Base-by-base conservation (phyloP, 1,140 invertebrate genomes). In the Drosophila arawakana region DNA sequence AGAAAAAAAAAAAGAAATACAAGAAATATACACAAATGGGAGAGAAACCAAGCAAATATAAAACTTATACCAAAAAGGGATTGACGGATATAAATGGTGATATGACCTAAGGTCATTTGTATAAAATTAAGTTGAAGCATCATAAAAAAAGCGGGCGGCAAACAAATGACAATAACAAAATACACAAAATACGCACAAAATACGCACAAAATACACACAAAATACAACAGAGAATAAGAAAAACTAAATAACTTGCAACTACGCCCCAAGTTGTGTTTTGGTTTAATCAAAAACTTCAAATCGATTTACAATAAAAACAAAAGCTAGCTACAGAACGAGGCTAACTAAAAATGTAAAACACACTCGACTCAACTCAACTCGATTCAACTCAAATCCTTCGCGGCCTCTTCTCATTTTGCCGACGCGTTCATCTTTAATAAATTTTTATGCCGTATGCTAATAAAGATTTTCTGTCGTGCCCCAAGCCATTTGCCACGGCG, bases 401-500 rank as follows among this genome's bases (percentile, higher is more conserved):
- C 70, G 67, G 25, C 3, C 60, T 65, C 57, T 52, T 65, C 44
- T 61, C 55, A 69, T 67, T 73, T 57, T 18, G 62, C 63, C 63
- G 61, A 30, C 57, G 63, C 81, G 60, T 78, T 81, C 83, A 89
- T 88, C 80, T 89, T 89, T 89, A 89, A 89, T 89, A 89, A 89
- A 89, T 89, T 89, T 89, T 89, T 89, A 89, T 89, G 85, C 84
- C 85, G 85, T 89, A 89, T 89, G 84, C 84, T 89, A 89, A 89
- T 89, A 89, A 89, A 86, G 83, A 89, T 83, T 83, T 88, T 80
- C 50, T 83, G 83, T 78, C 71, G 76, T 77, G 78, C 78, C 78
- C 71, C 54, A 69, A 73, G 78, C 78, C 70, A 80, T 77, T 76
- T 79, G 63, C 74, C 70, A 55, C 46, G 60, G 50, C 73, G 46